Evolutionary conservation across 2,888 invertebrate genomes (phyloP).

Genomic region (Himalopsyche kuldschensis): DNA sequence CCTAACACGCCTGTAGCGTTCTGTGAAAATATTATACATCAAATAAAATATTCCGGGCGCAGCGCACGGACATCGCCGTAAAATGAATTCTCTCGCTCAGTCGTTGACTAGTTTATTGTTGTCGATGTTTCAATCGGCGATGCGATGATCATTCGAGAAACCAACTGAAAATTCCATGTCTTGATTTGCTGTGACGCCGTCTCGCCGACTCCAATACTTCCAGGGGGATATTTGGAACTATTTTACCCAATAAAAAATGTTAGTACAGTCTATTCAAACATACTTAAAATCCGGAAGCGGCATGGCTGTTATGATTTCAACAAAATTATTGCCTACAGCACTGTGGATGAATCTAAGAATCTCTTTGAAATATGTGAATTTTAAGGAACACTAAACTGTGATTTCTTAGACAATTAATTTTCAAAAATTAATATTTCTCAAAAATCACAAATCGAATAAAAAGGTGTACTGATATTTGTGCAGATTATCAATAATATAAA

Average conservation of each 20-base stretch:
- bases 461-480: background rate
- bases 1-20: background rate
- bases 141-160: conserved; percentile 51
- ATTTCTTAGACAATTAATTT: no score
- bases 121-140: background rate
- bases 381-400: background rate
- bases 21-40: background rate
- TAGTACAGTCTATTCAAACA: conserved; percentile 17
- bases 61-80: background rate
- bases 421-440: background rate
- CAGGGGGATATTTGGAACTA: conserved; percentile 63
- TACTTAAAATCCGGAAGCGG: background rate
- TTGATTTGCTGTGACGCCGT: conserved; percentile 60
- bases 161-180: conserved; percentile 63
- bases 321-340: background rate
- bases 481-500: background rate
- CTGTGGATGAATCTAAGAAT: background rate
- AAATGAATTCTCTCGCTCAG: background rate
- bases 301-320: background rate
- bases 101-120: background rate
- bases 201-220: conserved; percentile 61
- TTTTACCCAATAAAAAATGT: conserved; percentile 26
- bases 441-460: background rate
- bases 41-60: background rate
- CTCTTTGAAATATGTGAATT: background rate